Evolutionary conservation across 2,888 invertebrate species (phyloP), one percentile per base, ranked within the genome.

Genomic region (Nymphalis urticae): DNA sequence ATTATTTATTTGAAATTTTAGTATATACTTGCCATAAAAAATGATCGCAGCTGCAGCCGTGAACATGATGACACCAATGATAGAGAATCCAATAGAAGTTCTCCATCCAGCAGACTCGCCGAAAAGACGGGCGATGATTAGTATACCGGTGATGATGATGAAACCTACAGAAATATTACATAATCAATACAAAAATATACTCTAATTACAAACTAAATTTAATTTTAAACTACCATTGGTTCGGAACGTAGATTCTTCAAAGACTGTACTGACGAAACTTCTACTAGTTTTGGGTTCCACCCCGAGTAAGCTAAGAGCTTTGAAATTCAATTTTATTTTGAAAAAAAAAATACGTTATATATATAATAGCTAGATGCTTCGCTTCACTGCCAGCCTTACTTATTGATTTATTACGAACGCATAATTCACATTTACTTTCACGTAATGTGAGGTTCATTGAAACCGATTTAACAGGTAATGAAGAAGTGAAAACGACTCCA

Each of bases 1-100:
- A 32, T 32, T 32, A 32, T 6, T 32, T 42, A 42, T 42, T n/a
- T 42, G n/a, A 48, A 32, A 32, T 10, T 16, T 21, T 51, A 51
- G 9, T 53, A 24, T 10, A n/a, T 27, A 61, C 64, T 61, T 77
- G 92, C 93, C 93, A 80, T 92, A 93, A 72, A 95, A 93, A 66
- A 96, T 93, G 68, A 96, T 90, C 73, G 94, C 94, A 47, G 94
- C 95, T 0, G 95, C 94, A 0, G 95, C 93, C 6, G 95, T 86
- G 81, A 95, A 95, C 82, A 96, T 87, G 56, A 94, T 85, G 24
- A 94, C 93, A 0, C 95, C 95, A 48, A 94, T 80, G 6, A 94
- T 81, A 0, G 95, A 93, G 82, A 95, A 95, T 3, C 95, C 87
- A 59, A 95, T 86, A 10, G 94, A 93, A 58, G 95, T 95, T 84